Conservation (phyloP, 2,888 invertebrate genomes). For the Terebella lapidaria region DNA sequence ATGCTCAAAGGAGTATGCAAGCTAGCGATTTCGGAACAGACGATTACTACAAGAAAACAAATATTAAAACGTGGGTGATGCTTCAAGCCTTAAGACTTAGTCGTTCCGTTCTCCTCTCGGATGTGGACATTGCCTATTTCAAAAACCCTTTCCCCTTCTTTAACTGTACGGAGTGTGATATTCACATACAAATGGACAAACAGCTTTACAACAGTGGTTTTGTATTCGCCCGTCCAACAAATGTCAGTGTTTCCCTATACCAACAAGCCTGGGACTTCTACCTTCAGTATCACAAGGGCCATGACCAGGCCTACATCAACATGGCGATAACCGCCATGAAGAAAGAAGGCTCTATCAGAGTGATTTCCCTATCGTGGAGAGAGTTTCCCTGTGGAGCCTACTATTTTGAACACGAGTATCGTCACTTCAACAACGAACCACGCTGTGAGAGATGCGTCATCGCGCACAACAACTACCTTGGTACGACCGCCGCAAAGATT, state of each 20-base stretch:
- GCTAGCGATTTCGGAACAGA: conserved; percentile 16
- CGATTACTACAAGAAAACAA: conserved; percentile 19
- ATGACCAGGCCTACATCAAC: conserved; percentile 23
- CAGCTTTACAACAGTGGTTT: conserved; percentile 24
- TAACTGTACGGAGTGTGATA: conserved; percentile 21
- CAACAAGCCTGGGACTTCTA: conserved; percentile 16
- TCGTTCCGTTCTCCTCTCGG: conserved; percentile 17
- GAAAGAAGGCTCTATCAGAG: conserved; percentile 1
- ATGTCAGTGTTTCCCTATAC: conserved; percentile 13
- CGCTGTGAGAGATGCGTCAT: conserved; percentile 20
- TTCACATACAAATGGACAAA: conserved; percentile 22
- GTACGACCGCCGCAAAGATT: conserved; percentile 19
- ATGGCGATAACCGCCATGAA: conserved; percentile 11
- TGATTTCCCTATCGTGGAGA: conserved; percentile 10
- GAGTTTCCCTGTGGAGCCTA: conserved; percentile 21
- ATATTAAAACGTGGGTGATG: conserved; percentile 23
- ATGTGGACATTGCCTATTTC: conserved; percentile 24
- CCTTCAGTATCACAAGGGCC: conserved; percentile 13
- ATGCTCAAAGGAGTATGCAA: background rate
- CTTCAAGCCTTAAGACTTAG: conserved; percentile 16
- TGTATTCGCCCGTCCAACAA: conserved; percentile 16
- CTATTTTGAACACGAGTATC: conserved; percentile 21
- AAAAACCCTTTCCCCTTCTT: conserved; percentile 22
- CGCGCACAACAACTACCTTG: conserved; percentile 27
- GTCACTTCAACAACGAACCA: conserved; percentile 19